phyloP scores from a whole-genome alignment of 2,113 vertebrate species.

The Notiomystis cincta region DNA sequence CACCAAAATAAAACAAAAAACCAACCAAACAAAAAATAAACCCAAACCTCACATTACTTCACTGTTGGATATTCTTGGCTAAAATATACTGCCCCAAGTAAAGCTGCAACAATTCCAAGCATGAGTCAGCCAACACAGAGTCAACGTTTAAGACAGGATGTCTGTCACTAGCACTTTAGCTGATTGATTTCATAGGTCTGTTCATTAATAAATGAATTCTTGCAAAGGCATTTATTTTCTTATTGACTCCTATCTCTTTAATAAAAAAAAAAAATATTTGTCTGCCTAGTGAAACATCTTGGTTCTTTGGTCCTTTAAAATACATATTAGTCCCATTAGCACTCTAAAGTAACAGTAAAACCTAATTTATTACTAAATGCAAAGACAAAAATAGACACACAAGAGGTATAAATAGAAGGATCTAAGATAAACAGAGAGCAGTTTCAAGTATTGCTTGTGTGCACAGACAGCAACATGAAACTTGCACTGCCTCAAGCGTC shows the following conservation, averaged over 20 bases:
- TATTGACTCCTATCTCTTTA: not conserved
- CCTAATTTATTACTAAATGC: not conserved
- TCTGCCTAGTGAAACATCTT: not conserved
- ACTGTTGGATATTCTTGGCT: not conserved
- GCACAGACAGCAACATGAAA: not conserved
- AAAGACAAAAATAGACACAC: not conserved
- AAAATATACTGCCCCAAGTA: not conserved
- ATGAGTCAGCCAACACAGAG: not conserved
- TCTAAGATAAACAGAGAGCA: not conserved
- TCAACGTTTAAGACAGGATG: fast-evolving
- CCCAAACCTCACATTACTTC: too few relatives aligned
- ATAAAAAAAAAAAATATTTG: not conserved
- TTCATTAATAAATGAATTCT: not conserved
- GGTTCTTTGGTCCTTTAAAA: not conserved
- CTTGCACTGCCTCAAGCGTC: not conserved
- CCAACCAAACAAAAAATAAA: too few relatives aligned
- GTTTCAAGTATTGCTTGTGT: not conserved
- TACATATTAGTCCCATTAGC: not conserved
- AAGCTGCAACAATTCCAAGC: not conserved
- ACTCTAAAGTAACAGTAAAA: not conserved
- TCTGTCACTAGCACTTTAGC: not conserved
- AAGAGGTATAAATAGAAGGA: not conserved
- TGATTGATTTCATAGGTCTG: not conserved
- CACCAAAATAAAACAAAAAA: too few relatives aligned
- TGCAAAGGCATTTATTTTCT: not conserved